phyloP scores from a whole-genome alignment of 2,113 vertebrate species.

The Notarius quadriscutis region DNA sequence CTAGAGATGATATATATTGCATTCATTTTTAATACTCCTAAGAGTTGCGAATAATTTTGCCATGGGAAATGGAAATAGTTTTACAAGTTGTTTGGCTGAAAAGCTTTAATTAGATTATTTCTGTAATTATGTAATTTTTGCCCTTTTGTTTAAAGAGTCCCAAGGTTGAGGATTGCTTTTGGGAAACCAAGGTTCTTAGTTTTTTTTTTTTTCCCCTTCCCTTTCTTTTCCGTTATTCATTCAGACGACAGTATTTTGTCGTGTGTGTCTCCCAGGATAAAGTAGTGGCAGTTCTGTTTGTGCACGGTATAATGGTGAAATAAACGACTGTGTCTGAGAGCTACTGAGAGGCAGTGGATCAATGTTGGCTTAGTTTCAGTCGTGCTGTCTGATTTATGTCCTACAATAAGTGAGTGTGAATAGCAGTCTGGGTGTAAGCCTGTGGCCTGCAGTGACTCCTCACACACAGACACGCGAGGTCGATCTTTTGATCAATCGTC shows the following conservation, averaged over 20 bases:
- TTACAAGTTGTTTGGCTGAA: background rate
- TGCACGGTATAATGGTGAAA: slow-evolving; percentile 27
- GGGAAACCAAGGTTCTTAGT: background rate
- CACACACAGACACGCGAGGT: slow-evolving; percentile 15
- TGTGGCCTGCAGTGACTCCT: slow-evolving; percentile 21
- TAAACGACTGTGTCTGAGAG: slow-evolving; percentile 27
- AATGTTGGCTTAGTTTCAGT: slow-evolving; percentile 42
- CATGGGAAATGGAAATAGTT: background rate
- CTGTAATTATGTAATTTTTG: background rate
- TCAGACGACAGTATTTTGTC: background rate
- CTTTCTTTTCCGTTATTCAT: background rate
- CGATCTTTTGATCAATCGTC: slow-evolving; percentile 36
- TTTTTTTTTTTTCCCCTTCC: background rate
- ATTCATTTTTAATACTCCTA: background rate
- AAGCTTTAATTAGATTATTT: background rate
- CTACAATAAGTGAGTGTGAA: slow-evolving; percentile 42
- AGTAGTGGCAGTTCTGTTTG: slow-evolving; percentile 24
- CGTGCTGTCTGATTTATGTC: slow-evolving; percentile 43
- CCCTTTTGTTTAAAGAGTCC: background rate
- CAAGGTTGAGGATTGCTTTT: too few species aligned
- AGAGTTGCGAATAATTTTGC: background rate
- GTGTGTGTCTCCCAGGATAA: background rate
- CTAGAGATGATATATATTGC: too few species aligned
- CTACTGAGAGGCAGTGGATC: slow-evolving; percentile 39
- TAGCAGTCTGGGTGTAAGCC: slow-evolving; percentile 16